Base-by-base conservation (phyloP, 2,888 invertebrate species). In the Minunthozetes semirufus region DNA sequence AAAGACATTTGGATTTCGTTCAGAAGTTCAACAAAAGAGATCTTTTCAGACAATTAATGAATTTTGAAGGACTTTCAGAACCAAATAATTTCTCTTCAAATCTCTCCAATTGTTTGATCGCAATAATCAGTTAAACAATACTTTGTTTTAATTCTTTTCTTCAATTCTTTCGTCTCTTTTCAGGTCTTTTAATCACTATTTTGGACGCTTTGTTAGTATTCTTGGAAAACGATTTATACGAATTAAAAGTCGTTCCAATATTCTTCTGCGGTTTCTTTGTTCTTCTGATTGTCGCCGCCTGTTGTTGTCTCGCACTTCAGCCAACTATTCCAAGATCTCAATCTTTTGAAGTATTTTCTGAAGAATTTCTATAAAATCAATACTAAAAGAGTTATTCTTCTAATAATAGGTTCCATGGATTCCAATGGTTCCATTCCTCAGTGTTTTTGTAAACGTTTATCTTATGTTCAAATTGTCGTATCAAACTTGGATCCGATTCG, bases 401-500 rank as follows among this genome's bases (percentile, higher is more conserved):
- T 56, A 50, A 50, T n/a, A 13, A 8, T 83, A 93, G 89, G 92
- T 93, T 6, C 94, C 94, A 0, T 83, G 89, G 19, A 90, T 94
- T 0, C 94, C 94, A 1, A 84, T 91, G 76, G 82, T 94, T 72
- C 94, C 94, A 0, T 89, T 89, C 50, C 80, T 91, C 63, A 93
- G 93, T 81, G 89, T 93, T 77, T 86, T 92, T 79, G 86, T 90
- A 61, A 94, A 94, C 81, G 86, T 93, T 74, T 91, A 93, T 81
- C 84, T 94, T 27, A 93, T 94, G 92, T 84, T 91, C 75, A 88
- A 91, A 83, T 84, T 94, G 79, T 90, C 90, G 78, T 80, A 83
- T 0, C 85, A 87, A 77, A 94, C 94, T 0, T 94, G 94, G 94
- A 85, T 92, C n/a, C 84, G 92, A 78, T 91, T 93, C 81, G 84